A percentile compares a stretch with the other conserved stretches of the same genome.
Evolutionary conservation across 1,140 invertebrate species (phyloP).

Genomic region (Pogonognathellus flavescens): DNA sequence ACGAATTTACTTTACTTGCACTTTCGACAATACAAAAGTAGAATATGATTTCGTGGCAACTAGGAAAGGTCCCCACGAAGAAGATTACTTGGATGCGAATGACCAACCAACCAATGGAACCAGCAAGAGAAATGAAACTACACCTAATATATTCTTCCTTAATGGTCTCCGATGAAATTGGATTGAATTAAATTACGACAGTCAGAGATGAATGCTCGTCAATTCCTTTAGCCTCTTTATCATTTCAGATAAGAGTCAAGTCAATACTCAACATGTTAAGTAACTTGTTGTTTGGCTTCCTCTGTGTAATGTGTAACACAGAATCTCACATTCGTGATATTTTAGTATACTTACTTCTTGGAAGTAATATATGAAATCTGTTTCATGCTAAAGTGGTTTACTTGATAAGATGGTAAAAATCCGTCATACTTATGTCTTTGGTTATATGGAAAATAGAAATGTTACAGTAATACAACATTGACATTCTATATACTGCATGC

Average conservation of each 20-base stretch:
- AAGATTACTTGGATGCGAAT: constrained; percentile 5
- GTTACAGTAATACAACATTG: no score
- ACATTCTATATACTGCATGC: no score
- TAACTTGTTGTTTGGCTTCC: no score
- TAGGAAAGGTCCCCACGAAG: neutral
- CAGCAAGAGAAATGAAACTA: neutral
- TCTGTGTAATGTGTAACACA: no score
- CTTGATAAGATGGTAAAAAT: no score
- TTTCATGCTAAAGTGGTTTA: no score
- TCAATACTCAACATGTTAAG: neutral
- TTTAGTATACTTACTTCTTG: no score
- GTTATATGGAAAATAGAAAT: no score
- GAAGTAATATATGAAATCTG: no score
- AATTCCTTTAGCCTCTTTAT: neutral
- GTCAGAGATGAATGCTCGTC: constrained; percentile 16
- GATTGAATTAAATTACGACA: constrained; percentile 19
- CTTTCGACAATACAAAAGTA: neutral
- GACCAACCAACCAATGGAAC: neutral
- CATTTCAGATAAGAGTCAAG: neutral
- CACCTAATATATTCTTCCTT: constrained; percentile 8
- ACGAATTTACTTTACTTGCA: neutral
- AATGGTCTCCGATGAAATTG: constrained; percentile 22
- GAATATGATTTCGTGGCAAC: neutral
- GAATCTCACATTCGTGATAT: no score
- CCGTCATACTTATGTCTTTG: no score